Evolutionary conservation across 2,113 vertebrate species (phyloP).

Genomic region (Pholis gunnellus): DNA sequence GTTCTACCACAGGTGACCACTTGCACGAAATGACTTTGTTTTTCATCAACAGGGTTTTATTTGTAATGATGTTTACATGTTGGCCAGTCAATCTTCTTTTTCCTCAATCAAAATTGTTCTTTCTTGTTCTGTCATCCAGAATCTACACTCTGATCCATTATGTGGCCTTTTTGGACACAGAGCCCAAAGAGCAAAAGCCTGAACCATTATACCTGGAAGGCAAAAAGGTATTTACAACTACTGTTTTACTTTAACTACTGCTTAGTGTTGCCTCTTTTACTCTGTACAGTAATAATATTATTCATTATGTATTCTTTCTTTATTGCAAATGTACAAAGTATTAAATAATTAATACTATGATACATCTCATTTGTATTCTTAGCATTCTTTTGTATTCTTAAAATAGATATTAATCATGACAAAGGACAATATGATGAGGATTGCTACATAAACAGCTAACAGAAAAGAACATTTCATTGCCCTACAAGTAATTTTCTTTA

Average conservation of each 20-base stretch:
- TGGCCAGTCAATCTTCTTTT: not conserved
- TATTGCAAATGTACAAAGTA: not conserved
- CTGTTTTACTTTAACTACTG: not conserved
- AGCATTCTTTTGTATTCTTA: too few species aligned
- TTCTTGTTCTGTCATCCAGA: conserved; percentile 42
- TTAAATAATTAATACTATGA: not conserved
- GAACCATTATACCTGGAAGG: accelerated
- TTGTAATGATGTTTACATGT: not conserved
- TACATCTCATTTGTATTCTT: too few species aligned
- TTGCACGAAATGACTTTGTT: not conserved
- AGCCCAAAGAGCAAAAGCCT: conserved; percentile 18
- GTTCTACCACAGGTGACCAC: conserved; percentile 75
- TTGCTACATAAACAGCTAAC: not conserved
- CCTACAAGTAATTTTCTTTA: not conserved
- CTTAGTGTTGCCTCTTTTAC: not conserved
- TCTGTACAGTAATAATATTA: not conserved
- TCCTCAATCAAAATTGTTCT: not conserved
- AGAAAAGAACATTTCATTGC: not conserved
- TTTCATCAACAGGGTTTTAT: not conserved
- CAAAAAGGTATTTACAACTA: conserved; percentile 47
- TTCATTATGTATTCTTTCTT: not conserved
- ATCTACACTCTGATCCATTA: conserved; percentile 71
- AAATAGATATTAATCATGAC: not conserved
- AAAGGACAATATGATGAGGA: not conserved
- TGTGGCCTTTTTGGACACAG: conserved; percentile 70